phyloP scores from a whole-genome alignment of 2,888 invertebrate genomes.

The Deilephila elpenor region DNA sequence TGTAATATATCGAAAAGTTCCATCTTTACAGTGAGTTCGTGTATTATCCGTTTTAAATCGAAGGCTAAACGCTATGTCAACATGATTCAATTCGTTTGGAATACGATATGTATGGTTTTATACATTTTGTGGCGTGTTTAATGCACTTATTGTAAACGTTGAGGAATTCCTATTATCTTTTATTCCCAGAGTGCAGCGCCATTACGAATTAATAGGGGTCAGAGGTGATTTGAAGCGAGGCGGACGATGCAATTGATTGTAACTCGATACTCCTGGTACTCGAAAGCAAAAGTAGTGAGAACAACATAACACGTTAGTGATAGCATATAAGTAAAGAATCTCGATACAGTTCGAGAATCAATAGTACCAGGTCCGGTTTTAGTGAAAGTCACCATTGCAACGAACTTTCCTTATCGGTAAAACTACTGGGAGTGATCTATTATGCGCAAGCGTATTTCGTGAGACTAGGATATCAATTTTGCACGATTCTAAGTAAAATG shows the following conservation, averaged over 20 bases:
- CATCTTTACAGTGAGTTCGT: too few species aligned
- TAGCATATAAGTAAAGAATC: background rate
- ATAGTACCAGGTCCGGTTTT: conserved; percentile 36
- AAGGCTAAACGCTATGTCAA: too few species aligned
- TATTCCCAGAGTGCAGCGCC: conserved; percentile 20
- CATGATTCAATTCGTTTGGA: background rate
- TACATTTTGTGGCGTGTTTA: conserved; percentile 18
- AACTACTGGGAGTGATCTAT: conserved; percentile 55
- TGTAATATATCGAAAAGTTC: too few species aligned
- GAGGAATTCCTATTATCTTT: conserved; percentile 7
- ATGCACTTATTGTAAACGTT: background rate
- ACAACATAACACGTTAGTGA: too few species aligned
- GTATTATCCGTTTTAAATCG: too few species aligned
- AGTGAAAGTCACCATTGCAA: conserved; percentile 73
- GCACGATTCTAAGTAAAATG: conserved; percentile 39
- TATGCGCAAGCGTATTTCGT: conserved; percentile 53
- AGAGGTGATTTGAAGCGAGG: conserved; percentile 51
- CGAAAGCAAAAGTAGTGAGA: conserved; percentile 11
- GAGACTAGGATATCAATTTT: conserved; percentile 43
- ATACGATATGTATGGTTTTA: conserved; percentile 9
- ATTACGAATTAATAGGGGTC: conserved; percentile 47
- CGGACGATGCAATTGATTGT: conserved; percentile 7
- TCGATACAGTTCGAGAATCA: conserved; percentile 25
- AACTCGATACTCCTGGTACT: conserved; percentile 15
- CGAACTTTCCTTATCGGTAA: conserved; percentile 68